Conservation (phyloP, 2,113 vertebrate species). For the Callipepla californica region DNA sequence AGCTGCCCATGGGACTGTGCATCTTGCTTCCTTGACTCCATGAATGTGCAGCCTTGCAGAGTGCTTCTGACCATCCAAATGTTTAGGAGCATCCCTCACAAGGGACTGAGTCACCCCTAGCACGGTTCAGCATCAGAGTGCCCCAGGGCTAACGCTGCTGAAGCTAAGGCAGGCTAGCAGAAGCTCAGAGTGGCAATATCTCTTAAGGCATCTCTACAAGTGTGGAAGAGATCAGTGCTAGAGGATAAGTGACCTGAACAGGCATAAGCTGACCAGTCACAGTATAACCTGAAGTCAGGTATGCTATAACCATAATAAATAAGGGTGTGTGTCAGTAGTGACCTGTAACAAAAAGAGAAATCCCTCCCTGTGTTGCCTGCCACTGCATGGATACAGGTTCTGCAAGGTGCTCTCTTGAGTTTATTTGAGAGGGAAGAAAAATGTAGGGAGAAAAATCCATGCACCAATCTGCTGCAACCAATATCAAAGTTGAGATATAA, state of each 20-base stretch:
- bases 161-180: background rate
- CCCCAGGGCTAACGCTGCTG: background rate
- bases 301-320: background rate
- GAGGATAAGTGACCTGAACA: background rate
- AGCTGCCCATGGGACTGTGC: background rate
- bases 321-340: background rate
- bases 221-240: background rate
- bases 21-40: fast-evolving
- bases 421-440: background rate
- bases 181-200: background rate
- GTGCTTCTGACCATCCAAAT: background rate
- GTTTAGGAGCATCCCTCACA: background rate
- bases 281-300: background rate
- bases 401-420: background rate
- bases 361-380: background rate
- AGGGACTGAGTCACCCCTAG: background rate
- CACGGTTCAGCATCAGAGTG: fast-evolving
- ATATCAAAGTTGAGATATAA: background rate
- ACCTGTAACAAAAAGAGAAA: background rate
- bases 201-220: background rate
- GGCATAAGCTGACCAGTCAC: background rate
- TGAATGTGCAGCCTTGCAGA: background rate
- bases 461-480: background rate
- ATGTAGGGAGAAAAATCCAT: background rate
- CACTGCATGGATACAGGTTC: background rate